phyloP scores from a whole-genome alignment of 2,113 vertebrate species.

The Sinocyclocheilus maitianheensis region DNA sequence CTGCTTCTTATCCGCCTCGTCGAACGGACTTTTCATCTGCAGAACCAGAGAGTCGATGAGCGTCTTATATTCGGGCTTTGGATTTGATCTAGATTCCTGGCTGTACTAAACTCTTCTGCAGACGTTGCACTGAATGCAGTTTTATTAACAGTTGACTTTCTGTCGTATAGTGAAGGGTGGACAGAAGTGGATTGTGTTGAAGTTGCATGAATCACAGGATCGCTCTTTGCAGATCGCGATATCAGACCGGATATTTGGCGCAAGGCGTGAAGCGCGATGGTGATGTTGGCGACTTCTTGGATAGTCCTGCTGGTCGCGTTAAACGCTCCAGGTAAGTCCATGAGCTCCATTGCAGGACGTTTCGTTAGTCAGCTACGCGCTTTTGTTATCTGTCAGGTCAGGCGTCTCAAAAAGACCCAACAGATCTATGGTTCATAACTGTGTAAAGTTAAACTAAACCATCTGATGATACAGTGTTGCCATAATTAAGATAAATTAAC shows the following conservation, averaged over 20 bases:
- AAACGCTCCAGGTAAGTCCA: conserved; percentile 72
- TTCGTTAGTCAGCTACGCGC: too few relatives aligned
- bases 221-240: conserved; percentile 62
- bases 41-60: conserved; percentile 9
- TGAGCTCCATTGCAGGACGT: neutral
- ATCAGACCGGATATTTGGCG: conserved; percentile 67
- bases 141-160: conserved; percentile 21
- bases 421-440: neutral
- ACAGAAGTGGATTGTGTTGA: conserved; percentile 68
- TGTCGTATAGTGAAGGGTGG: conserved; percentile 33
- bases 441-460: neutral
- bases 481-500: neutral
- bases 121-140: conserved; percentile 13
- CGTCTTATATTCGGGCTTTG: conserved; percentile 29
- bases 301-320: conserved; percentile 70
- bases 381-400: neutral
- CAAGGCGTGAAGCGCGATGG: conserved; percentile 68
- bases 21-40: conserved; percentile 26
- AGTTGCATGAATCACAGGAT: conserved; percentile 73
- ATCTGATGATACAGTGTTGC: neutral
- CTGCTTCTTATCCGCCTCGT: neutral
- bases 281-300: conserved; percentile 70
- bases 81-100: conserved; percentile 29
- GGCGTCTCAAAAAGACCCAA: neutral
- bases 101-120: neutral